Evolutionary conservation across 2,113 vertebrate species (phyloP), one percentile per base, ranked within the genome.

Genomic region (Elephas maximus): DNA sequence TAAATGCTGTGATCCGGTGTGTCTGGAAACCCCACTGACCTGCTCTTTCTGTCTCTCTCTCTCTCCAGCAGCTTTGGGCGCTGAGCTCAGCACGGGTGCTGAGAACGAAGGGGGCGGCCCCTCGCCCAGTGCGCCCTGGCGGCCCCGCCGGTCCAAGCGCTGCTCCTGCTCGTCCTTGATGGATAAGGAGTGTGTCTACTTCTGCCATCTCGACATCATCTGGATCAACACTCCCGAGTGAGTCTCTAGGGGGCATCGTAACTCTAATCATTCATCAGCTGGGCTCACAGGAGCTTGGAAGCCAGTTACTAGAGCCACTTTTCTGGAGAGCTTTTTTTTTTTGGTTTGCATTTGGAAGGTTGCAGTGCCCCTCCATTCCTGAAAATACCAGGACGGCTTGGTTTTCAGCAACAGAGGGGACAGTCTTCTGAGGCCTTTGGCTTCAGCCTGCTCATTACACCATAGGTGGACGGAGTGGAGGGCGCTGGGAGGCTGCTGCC

Each of bases 201-300:
- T 99, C 98, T 99, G 99, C 98, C 99, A 99, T 98, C 98, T 99
- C 95, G 99, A 99, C 98, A 99, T 99, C 98, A 99, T 99, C 90
- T 99, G 99, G 99, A 99, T 99, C 99, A 99, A 99, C 99, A 99
- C 99, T 67, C 99, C 99, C 24, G 99, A 99, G 99, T 99, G 97
- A 99, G 99, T 98, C 57, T 88, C 84, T 83, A 92, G 97, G 95
- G 98, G 97, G 98, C 98, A 94, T 95, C 6, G 8, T 83, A 78
- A 69, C 80, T 23, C 95, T 63, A 82, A 91, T 67, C 92, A 48
- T 83, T 65, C 74, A 11, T 71, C 12, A 5, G 26, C 24, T 23
- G n/a, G 71, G 60, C 60, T n/a, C 41, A 26, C 8, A 3, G 18
- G 69, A n/a, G 26, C 2, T 30, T 0, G 8, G 62, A 90, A 88